A percentile compares a stretch with the other conserved stretches of the same genome.
phyloP scores from a whole-genome alignment of 2,888 invertebrate species.

The Zootermopsis nevadensis region DNA sequence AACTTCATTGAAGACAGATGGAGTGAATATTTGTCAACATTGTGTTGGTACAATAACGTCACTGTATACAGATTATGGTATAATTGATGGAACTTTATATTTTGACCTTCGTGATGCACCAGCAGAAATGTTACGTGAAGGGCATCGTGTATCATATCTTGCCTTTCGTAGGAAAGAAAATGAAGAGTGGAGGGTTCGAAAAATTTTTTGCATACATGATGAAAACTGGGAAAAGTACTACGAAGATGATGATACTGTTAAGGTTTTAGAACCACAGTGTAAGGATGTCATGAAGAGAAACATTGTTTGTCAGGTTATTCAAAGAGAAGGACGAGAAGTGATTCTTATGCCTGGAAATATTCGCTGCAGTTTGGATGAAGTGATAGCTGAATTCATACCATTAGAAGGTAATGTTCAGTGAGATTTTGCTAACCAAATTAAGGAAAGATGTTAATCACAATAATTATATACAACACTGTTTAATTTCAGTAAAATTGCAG shows the following conservation, averaged over 20 bases:
- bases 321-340: slow-evolving; percentile 61
- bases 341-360: slow-evolving; percentile 68
- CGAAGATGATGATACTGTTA: slow-evolving; percentile 57
- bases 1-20: neutral
- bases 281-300: slow-evolving; percentile 52
- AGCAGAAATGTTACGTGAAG: slow-evolving; percentile 62
- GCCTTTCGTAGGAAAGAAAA: slow-evolving; percentile 64
- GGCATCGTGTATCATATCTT: slow-evolving; percentile 70
- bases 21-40: slow-evolving; percentile 18
- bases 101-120: slow-evolving; percentile 65
- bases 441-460: no score
- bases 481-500: no score
- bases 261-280: slow-evolving; percentile 47
- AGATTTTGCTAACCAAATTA: no score
- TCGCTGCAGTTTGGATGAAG: slow-evolving; percentile 71
- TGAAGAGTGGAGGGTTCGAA: slow-evolving; percentile 67
- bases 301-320: slow-evolving; percentile 62
- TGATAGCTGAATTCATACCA: slow-evolving; percentile 68
- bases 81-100: slow-evolving; percentile 71
- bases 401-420: slow-evolving; percentile 32
- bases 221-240: slow-evolving; percentile 63
- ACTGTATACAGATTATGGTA: slow-evolving; percentile 64
- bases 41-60: slow-evolving; percentile 70
- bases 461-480: no score
- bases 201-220: slow-evolving; percentile 69